Evolutionary conservation across 2,113 vertebrate species (phyloP), one percentile per base, ranked within the genome.

Genomic region (Cranoglanis bouderius): DNA sequence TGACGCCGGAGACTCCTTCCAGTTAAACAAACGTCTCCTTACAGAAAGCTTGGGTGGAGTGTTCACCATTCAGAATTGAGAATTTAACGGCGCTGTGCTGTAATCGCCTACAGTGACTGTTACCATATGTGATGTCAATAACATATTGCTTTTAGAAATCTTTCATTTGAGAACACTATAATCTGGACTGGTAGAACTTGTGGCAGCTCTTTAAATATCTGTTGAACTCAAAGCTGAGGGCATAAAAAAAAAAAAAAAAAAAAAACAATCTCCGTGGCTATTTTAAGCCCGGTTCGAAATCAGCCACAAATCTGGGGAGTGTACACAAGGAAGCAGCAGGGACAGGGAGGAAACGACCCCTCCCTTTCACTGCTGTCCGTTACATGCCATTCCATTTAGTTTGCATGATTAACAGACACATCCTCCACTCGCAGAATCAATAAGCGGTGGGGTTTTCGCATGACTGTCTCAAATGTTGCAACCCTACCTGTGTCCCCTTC

Each of bases 401-500:
- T 90, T 90, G 89, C 89, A 88, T 89, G 91, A 91, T 91, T 91
- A 89, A 89, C 74, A 24, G 82, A 78, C 21, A 40, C 19, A 84
- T 57, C 38, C 92, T 87, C 91, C 9, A 4, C 61, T 35, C 19
- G 18, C n/a, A 29, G 26, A 61, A 95, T 95, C 95, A 93, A 95
- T 96, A 94, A 59, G 86, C 24, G 21, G 88, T 18, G 81, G 86
- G 81, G 86, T 89, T 88, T 92, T 92, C 88, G 93, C 85, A 87
- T 90, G 88, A 90, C 84, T 46, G 77, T 84, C 91, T 90, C 91
- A 77, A 90, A 87, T 88, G 83, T 70, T 93, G 94, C 91, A 94
- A 94, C 93, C 91, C 91, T 89, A 93, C 91, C 92, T 90, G 82
- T 92, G 92, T 92, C 88, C 92, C 88, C 91, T 91, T 92, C 90